Conservation (phyloP, 2,797 vertebrate species). For the Pangasius djambal region DNA sequence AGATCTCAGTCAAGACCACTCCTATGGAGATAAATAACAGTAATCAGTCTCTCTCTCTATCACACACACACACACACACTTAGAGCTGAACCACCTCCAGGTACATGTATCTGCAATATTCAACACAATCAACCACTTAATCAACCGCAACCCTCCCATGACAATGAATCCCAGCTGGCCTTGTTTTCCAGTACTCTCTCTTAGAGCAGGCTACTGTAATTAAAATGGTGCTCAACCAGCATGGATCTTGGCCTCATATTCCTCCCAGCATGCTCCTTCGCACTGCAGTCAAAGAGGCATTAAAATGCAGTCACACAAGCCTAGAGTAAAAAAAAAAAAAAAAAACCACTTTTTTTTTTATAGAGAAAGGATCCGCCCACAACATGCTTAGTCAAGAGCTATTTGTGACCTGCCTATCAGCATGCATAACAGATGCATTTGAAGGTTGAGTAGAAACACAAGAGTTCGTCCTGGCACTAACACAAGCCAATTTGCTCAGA, state of each 20-base stretch:
- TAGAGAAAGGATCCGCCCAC: slow-evolving; percentile 24
- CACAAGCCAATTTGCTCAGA: slow-evolving; percentile 18
- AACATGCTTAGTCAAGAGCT: slow-evolving; percentile 32
- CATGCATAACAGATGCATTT: slow-evolving; percentile 36
- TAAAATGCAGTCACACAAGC: slow-evolving; percentile 42
- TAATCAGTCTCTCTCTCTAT: slow-evolving; percentile 27
- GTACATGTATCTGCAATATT: slow-evolving; percentile 34
- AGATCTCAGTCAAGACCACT: slow-evolving; percentile 91
- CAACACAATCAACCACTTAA: slow-evolving; percentile 50
- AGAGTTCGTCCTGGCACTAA: slow-evolving; percentile 2
- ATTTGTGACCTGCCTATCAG: slow-evolving; percentile 44
- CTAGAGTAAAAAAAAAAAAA: slow-evolving; percentile 17
- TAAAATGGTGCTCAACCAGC: slow-evolving; percentile 61
- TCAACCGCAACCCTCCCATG: slow-evolving; percentile 35
- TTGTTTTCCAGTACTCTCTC: slow-evolving; percentile 49
- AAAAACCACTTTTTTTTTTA: slow-evolving; percentile 30
- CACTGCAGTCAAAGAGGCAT: slow-evolving; percentile 66
- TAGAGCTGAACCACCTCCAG: slow-evolving; percentile 26
- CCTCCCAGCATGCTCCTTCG: slow-evolving; percentile 34
- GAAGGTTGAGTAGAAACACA: slow-evolving; percentile 24
- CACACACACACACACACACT: slow-evolving; percentile 10
- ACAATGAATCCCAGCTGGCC: slow-evolving; percentile 41
- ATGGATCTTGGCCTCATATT: slow-evolving; percentile 49
- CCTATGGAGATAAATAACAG: slow-evolving; percentile 74
- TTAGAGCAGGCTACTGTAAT: slow-evolving; percentile 58